Percentiles rank a stretch among this genome's conserved stretches.
phyloP scores from a whole-genome alignment of 2,113 vertebrate species.

The Apus apus region DNA sequence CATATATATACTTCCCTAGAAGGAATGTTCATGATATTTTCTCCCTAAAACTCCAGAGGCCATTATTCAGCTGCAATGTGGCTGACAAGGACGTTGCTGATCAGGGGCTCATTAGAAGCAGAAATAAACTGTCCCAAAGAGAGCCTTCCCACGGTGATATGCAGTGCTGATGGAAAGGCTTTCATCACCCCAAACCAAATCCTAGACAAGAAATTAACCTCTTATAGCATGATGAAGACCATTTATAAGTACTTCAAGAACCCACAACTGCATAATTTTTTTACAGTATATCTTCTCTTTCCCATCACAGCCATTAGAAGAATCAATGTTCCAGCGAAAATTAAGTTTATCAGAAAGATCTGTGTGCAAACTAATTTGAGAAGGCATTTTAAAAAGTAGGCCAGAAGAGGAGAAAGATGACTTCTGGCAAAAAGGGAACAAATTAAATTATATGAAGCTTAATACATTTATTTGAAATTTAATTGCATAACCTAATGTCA shows the following conservation, averaged over 20 bases:
- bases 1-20: not conserved
- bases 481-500: slow-evolving; percentile 51
- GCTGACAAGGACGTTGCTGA: not conserved
- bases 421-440: slow-evolving; percentile 54
- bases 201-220: not conserved
- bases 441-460: slow-evolving; percentile 64
- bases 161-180: not conserved
- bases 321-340: slow-evolving; percentile 27
- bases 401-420: slow-evolving; percentile 42
- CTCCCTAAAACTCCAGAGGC: not conserved
- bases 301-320: slow-evolving; percentile 28
- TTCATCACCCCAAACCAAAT: not conserved
- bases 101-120: not conserved
- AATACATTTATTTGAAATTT: slow-evolving; percentile 57
- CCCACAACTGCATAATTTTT: not conserved
- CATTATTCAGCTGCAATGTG: not conserved
- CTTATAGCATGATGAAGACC: not conserved
- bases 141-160: not conserved
- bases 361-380: slow-evolving; percentile 39
- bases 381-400: slow-evolving; percentile 46
- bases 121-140: not conserved
- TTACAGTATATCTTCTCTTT: not conserved
- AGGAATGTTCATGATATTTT: not conserved
- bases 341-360: slow-evolving; percentile 58
- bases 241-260: not conserved